Evolutionary conservation across 1,140 invertebrate genomes (phyloP).

Genomic region (Capitella teleta): DNA sequence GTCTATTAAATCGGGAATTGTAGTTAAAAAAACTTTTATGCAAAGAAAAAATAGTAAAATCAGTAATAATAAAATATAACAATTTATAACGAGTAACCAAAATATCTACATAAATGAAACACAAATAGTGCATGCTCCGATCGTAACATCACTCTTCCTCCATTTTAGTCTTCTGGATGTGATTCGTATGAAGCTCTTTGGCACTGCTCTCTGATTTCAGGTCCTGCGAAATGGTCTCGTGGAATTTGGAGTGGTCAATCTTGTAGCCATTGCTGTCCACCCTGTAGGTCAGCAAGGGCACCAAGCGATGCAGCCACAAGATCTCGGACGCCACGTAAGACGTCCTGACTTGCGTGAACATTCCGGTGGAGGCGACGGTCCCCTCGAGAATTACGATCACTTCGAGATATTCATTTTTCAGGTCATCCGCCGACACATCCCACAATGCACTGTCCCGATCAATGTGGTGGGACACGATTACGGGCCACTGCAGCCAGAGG

Average conservation of each 20-base stretch:
- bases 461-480: constrained; percentile 32
- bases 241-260: constrained; percentile 17
- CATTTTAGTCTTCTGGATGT: too few relatives aligned
- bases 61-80: too few relatives aligned
- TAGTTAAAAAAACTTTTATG: too few relatives aligned
- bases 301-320: constrained; percentile 86
- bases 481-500: constrained; percentile 52
- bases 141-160: too few relatives aligned
- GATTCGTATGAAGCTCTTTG: too few relatives aligned
- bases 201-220: constrained; percentile 4
- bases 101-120: too few relatives aligned
- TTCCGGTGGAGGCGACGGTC: constrained; percentile 19
- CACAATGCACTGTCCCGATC: constrained; percentile 23
- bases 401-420: constrained; percentile 19
- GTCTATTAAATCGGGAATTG: too few relatives aligned
- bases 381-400: constrained; percentile 87
- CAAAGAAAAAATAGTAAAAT: too few relatives aligned
- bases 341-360: constrained; percentile 63
- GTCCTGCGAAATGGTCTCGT: constrained; percentile 7
- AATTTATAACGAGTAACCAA: too few relatives aligned
- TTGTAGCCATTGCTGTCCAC: constrained; percentile 56
- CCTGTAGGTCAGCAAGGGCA: constrained; percentile 42
- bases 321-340: constrained; percentile 88
- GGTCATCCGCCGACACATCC: constrained; percentile 15
- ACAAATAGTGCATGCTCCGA: too few relatives aligned